Percentiles rank a stretch among this genome's conserved stretches.
These are phyloP conservation scores for Ibycter americanus DNA, from an alignment of 2,797 vertebrate species.

Conservation along the genomic window DNA sequence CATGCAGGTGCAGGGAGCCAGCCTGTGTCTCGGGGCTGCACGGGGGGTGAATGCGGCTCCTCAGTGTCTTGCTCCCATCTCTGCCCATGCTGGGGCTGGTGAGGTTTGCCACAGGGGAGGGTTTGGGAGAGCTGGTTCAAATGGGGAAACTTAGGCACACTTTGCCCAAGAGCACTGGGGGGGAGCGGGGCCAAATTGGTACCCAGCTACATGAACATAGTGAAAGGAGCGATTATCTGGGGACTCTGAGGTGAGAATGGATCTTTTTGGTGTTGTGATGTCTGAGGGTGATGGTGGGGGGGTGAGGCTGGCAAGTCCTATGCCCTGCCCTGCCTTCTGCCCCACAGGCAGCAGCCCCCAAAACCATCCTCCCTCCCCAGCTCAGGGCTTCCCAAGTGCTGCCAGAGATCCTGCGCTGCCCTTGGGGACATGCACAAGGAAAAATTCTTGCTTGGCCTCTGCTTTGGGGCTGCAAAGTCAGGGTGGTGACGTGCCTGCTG, in stretches of 20 bases:
- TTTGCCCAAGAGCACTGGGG: not conserved
- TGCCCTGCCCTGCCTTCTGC: not conserved
- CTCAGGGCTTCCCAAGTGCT: not conserved
- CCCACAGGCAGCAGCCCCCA: accelerated
- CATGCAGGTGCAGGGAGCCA: not conserved
- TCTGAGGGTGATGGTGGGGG: not conserved
- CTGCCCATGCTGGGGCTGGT: not conserved
- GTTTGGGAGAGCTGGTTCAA: not conserved
- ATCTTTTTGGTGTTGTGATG: too few relatives aligned
- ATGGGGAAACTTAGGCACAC: not conserved
- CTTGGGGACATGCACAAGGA: not conserved
- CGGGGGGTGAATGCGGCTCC: accelerated
- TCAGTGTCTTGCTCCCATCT: not conserved
- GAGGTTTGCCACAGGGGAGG: not conserved
- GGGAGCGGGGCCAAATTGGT: not conserved
- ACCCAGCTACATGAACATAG: accelerated
- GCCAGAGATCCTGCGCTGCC: accelerated
- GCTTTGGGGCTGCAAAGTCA: not conserved
- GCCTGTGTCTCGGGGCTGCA: accelerated
- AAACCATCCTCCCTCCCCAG: not conserved
- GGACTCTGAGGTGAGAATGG: not conserved
- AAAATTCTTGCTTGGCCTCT: not conserved
- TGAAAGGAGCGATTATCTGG: not conserved
- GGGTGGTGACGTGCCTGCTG: accelerated
- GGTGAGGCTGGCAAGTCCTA: not conserved